Base-by-base conservation (phyloP, 2,888 invertebrate genomes). In the Drosophila picticornis region DNA sequence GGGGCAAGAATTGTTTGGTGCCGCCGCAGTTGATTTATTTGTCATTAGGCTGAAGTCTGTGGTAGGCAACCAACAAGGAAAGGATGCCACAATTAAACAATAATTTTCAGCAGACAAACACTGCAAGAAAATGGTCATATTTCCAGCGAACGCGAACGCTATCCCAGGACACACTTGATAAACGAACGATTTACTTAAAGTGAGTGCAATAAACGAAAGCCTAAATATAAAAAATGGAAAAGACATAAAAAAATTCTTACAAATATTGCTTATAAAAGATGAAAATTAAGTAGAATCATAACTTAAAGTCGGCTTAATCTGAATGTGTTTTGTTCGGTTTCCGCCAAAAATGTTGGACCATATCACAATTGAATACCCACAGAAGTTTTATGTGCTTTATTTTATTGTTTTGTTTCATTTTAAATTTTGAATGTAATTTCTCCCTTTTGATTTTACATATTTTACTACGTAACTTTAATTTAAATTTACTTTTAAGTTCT, bases 11-110 rank as follows among this genome's bases (percentile, higher is more conserved):
- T 31, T 46, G 40, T 46, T 43, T 46, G 64, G 53, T 16, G 52
- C 38, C 76, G 83, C 77, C 67, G 71, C 72, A 72, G 71, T 61
- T 88, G 79, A 88, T 86, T 84, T 88, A 88, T 85, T 77, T 72
- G 63, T 57, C 79, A 81, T 86, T 85, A 76, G 46, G 50, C 43
- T 38, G 56, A 53, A 75, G 79, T 62, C 53, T 57, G 68, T 46
- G 63, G 66, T 64, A 57, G n/a, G 22, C 36, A 31, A 19, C 36
- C 5, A 40, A 55, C 55, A 58, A 34, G 56, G 51, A 66, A 56
- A 66, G 75, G 67, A 75, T 75, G 75, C 75, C 66, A 75, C 82
- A 85, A 86, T 88, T 86, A 84, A 84, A 84, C 84, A 73, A 73
- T 76, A 76, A 80, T 80, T 73, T 80, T 50, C 63, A 29, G 3